Evolutionary conservation across 2,888 invertebrate species (phyloP), one percentile per base, ranked within the genome.

Genomic region (Mimumesa dahlbomi): DNA sequence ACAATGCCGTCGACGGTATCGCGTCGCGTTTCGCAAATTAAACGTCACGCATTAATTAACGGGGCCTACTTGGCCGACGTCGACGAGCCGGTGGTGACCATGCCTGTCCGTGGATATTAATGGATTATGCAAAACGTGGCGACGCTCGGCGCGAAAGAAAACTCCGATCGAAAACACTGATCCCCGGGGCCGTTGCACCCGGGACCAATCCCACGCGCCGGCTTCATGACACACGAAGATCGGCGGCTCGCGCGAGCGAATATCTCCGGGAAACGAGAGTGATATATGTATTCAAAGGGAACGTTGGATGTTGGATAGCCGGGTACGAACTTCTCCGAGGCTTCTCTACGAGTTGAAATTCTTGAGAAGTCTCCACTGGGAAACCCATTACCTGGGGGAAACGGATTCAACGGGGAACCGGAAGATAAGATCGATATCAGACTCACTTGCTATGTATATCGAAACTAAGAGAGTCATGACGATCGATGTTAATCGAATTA

Each of bases 21-120:
- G 54, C 36, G 43, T 34, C 43, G 3, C 25, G 25, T 25, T 25
- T 57, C 31, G 61, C 45, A 57, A 66, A 73, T 73, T 66, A 54
- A 73, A 70, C 73, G 73, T 73, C 70, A 56, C 57, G 59, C 66
- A 31, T 57, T 70, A 71, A 70, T 73, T 70, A 62, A n/a, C 59
- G n/a, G n/a, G n/a, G 4, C 25, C 25, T 25, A 7, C n/a, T 25
- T 5, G 25, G 7, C 3, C 25, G 4, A 7, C 25, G 25, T 25
- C 25, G 25, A 3, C 42, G 42, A n/a, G 18, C 19, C 42, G 16
- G 3, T 3, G 18, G 2, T 11, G 11, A 25, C 58, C 36, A 45
- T 38, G 21, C 42, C 31, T 14, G 18, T 25, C 25, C 25, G 25
- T 7, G 25, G 38, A 56, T 68, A 71, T 71, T 71, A 69, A 71